These are phyloP conservation scores for Thumatha senex DNA, from an alignment of 2,888 invertebrate genomes.

Conservation along the genomic window DNA sequence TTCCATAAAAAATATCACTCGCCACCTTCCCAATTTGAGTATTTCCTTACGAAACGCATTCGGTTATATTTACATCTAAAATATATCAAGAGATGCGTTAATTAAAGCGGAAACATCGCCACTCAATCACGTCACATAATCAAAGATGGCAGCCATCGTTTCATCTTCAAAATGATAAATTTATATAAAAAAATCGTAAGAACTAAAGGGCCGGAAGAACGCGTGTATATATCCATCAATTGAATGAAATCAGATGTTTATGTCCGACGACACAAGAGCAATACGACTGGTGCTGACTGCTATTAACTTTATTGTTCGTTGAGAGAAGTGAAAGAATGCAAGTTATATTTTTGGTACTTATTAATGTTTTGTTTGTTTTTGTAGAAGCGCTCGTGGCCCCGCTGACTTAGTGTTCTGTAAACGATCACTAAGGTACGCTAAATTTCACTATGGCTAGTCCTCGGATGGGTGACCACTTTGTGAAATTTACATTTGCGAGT, in stretches of 20 bases:
- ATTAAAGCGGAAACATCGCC: constrained; percentile 59
- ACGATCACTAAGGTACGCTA: too few relatives aligned
- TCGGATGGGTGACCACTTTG: too few relatives aligned
- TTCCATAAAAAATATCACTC: constrained; percentile 21
- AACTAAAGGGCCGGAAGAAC: constrained; percentile 63
- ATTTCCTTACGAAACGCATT: constrained; percentile 12
- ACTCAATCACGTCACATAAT: constrained; percentile 67
- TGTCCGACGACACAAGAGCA: constrained; percentile 21
- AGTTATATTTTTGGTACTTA: too few relatives aligned
- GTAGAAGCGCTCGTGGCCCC: too few relatives aligned
- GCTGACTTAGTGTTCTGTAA: too few relatives aligned
- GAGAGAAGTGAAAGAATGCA: neutral
- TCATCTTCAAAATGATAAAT: constrained; percentile 70
- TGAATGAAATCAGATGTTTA: constrained; percentile 36
- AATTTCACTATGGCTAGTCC: too few relatives aligned
- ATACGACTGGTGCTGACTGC: constrained; percentile 27
- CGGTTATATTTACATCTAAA: constrained; percentile 28
- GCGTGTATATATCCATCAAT: constrained; percentile 52
- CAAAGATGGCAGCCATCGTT: constrained; percentile 67
- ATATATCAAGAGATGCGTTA: constrained; percentile 46
- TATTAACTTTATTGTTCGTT: constrained; percentile 18
- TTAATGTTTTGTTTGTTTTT: too few relatives aligned
- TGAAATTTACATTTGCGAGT: too few relatives aligned
- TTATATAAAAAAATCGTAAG: constrained; percentile 50
- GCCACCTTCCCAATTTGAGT: constrained; percentile 12